Evolutionary conservation across 2,797 vertebrate genomes (phyloP).

Genomic region (Rhadinocentrus ornatus): DNA sequence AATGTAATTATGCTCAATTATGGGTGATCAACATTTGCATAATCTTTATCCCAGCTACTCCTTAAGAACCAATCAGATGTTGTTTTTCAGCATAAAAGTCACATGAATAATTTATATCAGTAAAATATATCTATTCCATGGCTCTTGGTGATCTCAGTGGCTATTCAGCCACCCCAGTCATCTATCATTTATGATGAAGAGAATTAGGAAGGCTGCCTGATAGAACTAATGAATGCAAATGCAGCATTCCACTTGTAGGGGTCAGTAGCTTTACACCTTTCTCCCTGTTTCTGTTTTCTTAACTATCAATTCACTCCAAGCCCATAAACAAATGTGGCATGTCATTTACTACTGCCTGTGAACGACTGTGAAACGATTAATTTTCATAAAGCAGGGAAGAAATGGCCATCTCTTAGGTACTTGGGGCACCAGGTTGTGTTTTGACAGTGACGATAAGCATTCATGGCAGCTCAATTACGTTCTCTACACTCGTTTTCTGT

Average conservation of each 20-base stretch:
- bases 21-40: constrained; percentile 77
- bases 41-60: constrained; percentile 76
- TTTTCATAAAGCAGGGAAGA: constrained; percentile 79
- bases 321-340: constrained; percentile 82
- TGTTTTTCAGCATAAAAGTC: constrained; percentile 69
- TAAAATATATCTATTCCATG: constrained; percentile 75
- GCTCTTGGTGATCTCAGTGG: constrained; percentile 64
- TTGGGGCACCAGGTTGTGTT: constrained; percentile 71
- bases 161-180: constrained; percentile 68
- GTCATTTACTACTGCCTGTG: constrained; percentile 80
- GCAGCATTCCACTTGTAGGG: constrained; percentile 67
- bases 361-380: constrained; percentile 75
- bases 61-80: constrained; percentile 74
- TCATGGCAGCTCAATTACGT: constrained; percentile 85
- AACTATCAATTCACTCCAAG: constrained; percentile 75
- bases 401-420: constrained; percentile 71
- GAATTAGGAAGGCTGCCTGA: constrained; percentile 74
- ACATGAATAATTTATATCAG: constrained; percentile 76
- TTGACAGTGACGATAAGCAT: constrained; percentile 81
- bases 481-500: constrained; percentile 68
- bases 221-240: constrained; percentile 81
- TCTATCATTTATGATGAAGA: constrained; percentile 80
- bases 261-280: constrained; percentile 69
- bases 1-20: constrained; percentile 80
- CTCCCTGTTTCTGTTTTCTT: constrained; percentile 63